phyloP scores from a whole-genome alignment of 2,113 vertebrate genomes.

The Baryphthengus martii region DNA sequence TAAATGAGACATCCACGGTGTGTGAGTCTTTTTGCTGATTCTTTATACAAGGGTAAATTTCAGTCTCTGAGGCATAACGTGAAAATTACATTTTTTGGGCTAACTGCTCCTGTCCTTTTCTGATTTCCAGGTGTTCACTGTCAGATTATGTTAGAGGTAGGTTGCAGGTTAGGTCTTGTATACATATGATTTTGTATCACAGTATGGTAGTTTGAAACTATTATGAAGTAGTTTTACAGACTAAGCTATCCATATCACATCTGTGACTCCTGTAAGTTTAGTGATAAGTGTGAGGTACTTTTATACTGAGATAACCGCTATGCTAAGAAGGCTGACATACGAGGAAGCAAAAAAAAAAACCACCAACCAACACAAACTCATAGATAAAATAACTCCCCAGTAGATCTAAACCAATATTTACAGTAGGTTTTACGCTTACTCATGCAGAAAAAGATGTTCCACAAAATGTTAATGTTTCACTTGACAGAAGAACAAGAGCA shows the following conservation, averaged over 20 bases:
- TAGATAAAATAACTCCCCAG: neutral
- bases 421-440: neutral
- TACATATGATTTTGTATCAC: neutral
- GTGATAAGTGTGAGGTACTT: neutral
- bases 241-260: neutral
- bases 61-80: neutral
- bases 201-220: neutral
- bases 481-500: neutral
- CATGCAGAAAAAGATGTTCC: neutral
- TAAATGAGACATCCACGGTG: neutral
- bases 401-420: neutral
- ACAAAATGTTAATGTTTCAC: neutral
- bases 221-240: neutral
- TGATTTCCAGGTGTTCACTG: constrained; percentile 6
- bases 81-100: neutral
- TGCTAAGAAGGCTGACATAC: neutral
- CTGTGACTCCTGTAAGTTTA: neutral
- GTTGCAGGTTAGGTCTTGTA: neutral
- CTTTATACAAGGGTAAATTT: neutral
- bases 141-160: neutral
- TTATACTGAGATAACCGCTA: neutral
- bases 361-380: neutral
- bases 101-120: neutral
- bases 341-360: neutral
- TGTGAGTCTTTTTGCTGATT: neutral